Evolutionary conservation across 2,797 vertebrate genomes (phyloP).

Genomic region (Molossus molossus): DNA sequence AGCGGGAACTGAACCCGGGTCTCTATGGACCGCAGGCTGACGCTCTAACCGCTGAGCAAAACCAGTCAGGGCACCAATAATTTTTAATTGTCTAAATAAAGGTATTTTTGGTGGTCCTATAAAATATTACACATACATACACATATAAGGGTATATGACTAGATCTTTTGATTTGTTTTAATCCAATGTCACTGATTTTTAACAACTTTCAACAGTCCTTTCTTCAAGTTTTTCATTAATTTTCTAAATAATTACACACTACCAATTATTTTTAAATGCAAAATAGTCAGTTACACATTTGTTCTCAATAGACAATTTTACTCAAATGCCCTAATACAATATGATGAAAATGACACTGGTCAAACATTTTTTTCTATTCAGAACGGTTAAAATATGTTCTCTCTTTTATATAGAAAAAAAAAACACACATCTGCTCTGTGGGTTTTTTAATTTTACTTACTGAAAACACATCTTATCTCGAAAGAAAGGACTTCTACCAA

Average conservation of each 20-base stretch:
- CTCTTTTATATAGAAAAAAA: background rate
- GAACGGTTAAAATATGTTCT: background rate
- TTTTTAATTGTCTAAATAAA: background rate
- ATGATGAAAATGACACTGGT: background rate
- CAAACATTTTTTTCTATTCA: background rate
- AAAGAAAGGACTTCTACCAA: background rate
- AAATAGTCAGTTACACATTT: background rate
- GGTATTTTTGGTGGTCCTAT: background rate
- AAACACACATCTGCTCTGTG: background rate
- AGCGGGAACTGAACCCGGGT: too few relatives aligned
- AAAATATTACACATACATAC: constrained; percentile 20
- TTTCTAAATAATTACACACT: constrained; percentile 7
- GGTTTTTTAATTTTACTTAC: background rate
- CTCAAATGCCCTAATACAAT: constrained; percentile 17
- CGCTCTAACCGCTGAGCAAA: background rate
- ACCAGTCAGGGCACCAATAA: background rate
- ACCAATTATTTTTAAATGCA: background rate
- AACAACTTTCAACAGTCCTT: background rate
- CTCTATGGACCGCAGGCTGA: too few relatives aligned
- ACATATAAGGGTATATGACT: background rate
- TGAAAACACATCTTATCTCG: background rate
- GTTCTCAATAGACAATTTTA: constrained; percentile 47
- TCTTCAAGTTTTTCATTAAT: background rate
- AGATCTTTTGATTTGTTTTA: constrained; percentile 38
- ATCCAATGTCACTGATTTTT: background rate